Evolutionary conservation across 2,113 vertebrate genomes (phyloP).

Genomic region (Anoura caudifer): DNA sequence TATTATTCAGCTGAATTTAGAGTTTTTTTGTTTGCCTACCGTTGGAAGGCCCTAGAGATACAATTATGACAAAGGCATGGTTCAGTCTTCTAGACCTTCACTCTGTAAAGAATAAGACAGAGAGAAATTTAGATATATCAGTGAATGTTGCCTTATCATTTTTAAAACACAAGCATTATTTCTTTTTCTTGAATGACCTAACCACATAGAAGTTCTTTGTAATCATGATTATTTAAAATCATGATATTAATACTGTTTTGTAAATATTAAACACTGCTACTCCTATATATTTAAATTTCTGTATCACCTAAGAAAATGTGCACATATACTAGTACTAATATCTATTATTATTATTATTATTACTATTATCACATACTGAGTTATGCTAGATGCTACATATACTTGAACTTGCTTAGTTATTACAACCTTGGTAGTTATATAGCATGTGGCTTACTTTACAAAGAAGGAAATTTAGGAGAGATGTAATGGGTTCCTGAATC

Average conservation of each 20-base stretch:
- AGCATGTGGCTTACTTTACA: neutral
- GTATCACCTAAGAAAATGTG: neutral
- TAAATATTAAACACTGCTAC: neutral
- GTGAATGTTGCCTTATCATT: neutral
- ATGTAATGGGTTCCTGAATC: neutral
- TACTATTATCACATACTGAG: neutral
- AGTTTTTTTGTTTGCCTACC: neutral
- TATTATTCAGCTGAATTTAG: neutral
- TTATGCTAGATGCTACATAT: neutral
- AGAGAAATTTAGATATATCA: neutral
- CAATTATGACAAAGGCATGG: neutral
- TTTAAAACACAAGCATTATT: neutral
- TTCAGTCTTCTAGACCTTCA: neutral
- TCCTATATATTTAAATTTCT: neutral
- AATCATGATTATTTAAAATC: neutral
- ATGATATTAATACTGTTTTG: neutral
- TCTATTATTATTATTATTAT: neutral
- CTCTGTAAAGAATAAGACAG: neutral
- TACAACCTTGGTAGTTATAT: neutral
- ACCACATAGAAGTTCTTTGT: neutral
- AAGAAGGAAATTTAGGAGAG: neutral
- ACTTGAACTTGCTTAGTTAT: neutral
- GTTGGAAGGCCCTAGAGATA: neutral
- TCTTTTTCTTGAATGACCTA: neutral
- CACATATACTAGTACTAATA: neutral